Evolutionary conservation across 2,113 vertebrate species (phyloP).

Genomic region (Tragelaphus buxtoni): DNA sequence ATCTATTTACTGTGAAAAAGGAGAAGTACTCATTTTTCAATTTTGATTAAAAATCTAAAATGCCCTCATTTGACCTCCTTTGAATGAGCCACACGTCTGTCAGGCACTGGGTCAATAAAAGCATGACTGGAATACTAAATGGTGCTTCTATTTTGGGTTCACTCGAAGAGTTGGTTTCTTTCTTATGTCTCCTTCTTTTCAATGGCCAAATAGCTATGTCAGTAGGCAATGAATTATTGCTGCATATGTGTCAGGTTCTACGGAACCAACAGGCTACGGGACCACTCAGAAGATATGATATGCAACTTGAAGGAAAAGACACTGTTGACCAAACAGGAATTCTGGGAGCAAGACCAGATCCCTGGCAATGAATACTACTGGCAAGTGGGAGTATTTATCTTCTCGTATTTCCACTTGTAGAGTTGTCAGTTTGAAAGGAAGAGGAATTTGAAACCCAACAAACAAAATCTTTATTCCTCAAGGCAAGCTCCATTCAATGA

Average conservation of each 20-base stretch:
- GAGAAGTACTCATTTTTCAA: background rate
- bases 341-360: background rate
- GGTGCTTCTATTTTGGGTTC: background rate
- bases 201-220: background rate
- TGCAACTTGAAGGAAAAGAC: background rate
- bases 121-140: background rate
- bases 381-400: background rate
- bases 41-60: conserved; percentile 2
- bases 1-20: background rate
- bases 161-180: background rate
- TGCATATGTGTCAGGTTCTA: background rate
- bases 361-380: background rate
- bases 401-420: background rate
- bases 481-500: background rate
- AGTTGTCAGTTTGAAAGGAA: background rate
- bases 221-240: background rate
- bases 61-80: background rate
- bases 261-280: background rate
- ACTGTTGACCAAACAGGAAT: background rate
- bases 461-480: background rate
- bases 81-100: background rate
- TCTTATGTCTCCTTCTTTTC: conserved; percentile 28
- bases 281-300: background rate
- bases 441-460: background rate
- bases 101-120: background rate